Evolutionary conservation across 1,140 invertebrate species (phyloP), one percentile per base, ranked within the genome.

Genomic region (Drosophila sechellia): DNA sequence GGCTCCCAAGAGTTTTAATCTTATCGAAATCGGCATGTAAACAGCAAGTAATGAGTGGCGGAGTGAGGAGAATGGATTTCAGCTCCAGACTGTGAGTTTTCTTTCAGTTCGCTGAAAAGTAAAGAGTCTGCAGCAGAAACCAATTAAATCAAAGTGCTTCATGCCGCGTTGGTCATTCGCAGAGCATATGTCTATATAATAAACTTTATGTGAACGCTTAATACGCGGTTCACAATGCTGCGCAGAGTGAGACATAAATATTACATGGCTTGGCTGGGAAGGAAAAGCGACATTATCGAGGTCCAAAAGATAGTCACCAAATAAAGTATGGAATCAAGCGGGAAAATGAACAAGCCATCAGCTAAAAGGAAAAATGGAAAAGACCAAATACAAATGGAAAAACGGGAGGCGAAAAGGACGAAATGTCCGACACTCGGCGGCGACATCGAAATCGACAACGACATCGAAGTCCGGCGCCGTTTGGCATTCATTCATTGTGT

Each of bases 401-500:
- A 59, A 40, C 31, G 8, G 34, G 22, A 50, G 11, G 27, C 3
- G 42, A 77, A 43, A 77, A 61, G 42, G 74, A 77, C 54, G 43
- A 45, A 77, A 77, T 79, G 64, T 87, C 71, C 69, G 77, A 76
- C 78, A 79, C 46, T 76, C 77, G 59, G 55, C 66, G 66, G 40
- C 81, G 52, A 66, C 50, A 48, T 20, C 66, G 35, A 48, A 55
- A 55, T 55, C 66, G 43, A 69, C 42, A 64, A 64, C 59, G 68
- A 71, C 71, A 74, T 63, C 70, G 52, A 43, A 15, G 50, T 15
- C 12, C 86, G 83, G 53, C 72, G 83, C 76, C 83, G 85, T 72
- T 68, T 84, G 71, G 39, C 70, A 75, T 87, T 86, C 83, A 86
- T 81, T 81, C 71, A 45, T 56, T 78, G 56, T 83, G 53, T 12